These are phyloP conservation scores for Plusia festucae DNA, from an alignment of 2,888 invertebrate species.

Conservation along the genomic window DNA sequence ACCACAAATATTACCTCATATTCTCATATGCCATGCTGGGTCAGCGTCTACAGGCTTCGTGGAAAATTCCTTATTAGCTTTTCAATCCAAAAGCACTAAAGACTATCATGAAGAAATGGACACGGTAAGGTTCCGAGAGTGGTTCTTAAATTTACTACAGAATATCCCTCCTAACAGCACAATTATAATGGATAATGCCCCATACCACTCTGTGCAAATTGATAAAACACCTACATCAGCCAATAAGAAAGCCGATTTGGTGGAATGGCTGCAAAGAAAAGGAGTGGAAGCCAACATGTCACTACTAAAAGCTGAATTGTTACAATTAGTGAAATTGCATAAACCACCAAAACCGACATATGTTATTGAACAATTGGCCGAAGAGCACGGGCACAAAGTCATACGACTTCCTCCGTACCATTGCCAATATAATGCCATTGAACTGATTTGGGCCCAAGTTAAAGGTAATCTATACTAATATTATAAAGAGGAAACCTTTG, in stretches of 20 bases:
- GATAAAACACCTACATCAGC: constrained; percentile 32
- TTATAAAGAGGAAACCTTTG: too few relatives aligned
- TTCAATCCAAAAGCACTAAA: constrained; percentile 16
- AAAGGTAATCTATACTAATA: too few relatives aligned
- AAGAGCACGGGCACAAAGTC: constrained; percentile 12
- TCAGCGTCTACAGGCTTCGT: constrained; percentile 15
- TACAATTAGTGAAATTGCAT: too few relatives aligned
- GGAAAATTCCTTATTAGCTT: constrained; percentile 10
- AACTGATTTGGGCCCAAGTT: constrained; percentile 27
- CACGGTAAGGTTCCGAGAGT: constrained; percentile 6
- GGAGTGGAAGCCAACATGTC: constrained; percentile 37
- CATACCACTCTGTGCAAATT: constrained; percentile 13
- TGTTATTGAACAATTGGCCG: too few relatives aligned
- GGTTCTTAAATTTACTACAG: constrained; percentile 17
- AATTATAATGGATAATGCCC: too few relatives aligned
- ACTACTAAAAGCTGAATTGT: too few relatives aligned
- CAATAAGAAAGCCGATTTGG: constrained; percentile 36
- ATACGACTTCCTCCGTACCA: constrained; percentile 37
- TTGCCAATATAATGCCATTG: constrained; percentile 34
- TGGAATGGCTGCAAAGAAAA: constrained; percentile 26
- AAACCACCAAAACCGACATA: neutral
- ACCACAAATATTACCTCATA: too few relatives aligned
- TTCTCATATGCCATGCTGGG: constrained; percentile 26
- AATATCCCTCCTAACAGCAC: constrained; percentile 9
- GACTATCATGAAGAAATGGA: constrained; percentile 31